phyloP scores from a whole-genome alignment of 2,113 vertebrate genomes.

The Tupaia tana region DNA sequence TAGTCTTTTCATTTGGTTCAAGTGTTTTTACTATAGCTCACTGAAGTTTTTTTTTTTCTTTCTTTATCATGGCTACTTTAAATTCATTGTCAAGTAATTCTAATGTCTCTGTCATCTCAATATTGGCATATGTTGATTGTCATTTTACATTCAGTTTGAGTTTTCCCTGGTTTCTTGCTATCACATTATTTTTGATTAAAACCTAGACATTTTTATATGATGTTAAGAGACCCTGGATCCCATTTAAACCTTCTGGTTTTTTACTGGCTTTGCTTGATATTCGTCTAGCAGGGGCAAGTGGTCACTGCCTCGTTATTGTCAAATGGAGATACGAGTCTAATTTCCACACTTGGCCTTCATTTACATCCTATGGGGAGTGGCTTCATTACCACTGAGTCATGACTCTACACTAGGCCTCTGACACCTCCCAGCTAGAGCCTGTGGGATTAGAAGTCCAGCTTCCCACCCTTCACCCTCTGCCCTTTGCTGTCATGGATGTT shows the following conservation, averaged over 20 bases:
- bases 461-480: rapidly evolving
- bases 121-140: neutral
- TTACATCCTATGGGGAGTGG: neutral
- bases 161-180: neutral
- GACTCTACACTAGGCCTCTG: neutral
- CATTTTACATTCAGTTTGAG: slow-evolving; percentile 6
- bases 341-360: neutral
- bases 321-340: neutral
- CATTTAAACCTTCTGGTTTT: neutral
- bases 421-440: too few species aligned
- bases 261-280: neutral
- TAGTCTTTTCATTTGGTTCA: neutral
- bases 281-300: neutral
- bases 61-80: slow-evolving; percentile 24
- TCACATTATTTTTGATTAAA: neutral
- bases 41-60: slow-evolving; percentile 8
- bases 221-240: neutral
- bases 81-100: neutral
- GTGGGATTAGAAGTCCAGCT: neutral
- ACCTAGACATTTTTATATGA: neutral
- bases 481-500: neutral
- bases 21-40: neutral
- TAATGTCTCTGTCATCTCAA: neutral
- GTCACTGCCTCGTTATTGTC: neutral
- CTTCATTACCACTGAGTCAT: neutral